Conservation (phyloP, 1,140 invertebrate genomes). For the Anoplophora glabripennis region DNA sequence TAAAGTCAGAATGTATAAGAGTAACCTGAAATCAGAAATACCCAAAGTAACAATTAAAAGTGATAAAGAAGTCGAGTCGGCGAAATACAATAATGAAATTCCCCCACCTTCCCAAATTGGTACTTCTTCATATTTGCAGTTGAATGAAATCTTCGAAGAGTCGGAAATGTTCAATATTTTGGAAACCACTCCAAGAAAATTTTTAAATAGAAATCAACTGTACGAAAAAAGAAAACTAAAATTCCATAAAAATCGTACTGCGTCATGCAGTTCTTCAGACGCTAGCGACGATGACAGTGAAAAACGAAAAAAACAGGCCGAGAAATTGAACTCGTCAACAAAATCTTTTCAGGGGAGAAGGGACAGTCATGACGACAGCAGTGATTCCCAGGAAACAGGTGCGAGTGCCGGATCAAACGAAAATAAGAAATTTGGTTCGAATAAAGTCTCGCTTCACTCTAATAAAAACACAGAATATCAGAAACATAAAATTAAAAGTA, state of each 20-base stretch:
- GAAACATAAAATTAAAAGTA: background rate
- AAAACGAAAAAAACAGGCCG: constrained; percentile 71
- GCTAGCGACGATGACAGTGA: constrained; percentile 89
- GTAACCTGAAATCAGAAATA: too few species aligned
- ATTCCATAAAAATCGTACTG: constrained; percentile 74
- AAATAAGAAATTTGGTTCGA: background rate
- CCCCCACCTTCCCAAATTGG: too few species aligned
- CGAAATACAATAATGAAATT: too few species aligned
- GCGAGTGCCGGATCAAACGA: constrained; percentile 48
- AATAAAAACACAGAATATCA: background rate
- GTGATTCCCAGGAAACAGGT: constrained; percentile 64
- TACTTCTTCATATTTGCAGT: constrained; percentile 45
- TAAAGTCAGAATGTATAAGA: too few species aligned
- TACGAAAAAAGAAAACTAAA: constrained; percentile 67
- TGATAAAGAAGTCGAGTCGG: too few species aligned
- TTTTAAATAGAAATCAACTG: constrained; percentile 44
- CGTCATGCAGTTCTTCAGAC: constrained; percentile 86
- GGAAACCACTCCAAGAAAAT: constrained; percentile 45
- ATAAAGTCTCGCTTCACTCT: background rate
- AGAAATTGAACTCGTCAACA: constrained; percentile 63
- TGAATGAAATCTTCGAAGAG: constrained; percentile 75
- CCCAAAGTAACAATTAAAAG: too few species aligned
- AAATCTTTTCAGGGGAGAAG: constrained; percentile 59
- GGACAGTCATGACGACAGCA: constrained; percentile 76
- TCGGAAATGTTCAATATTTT: constrained; percentile 49